Percentiles rank a stretch among this genome's conserved stretches.
These are phyloP conservation scores for Schizopygopsis malacanthus DNA, from an alignment of 2,797 vertebrate genomes.

Conservation along the genomic window DNA sequence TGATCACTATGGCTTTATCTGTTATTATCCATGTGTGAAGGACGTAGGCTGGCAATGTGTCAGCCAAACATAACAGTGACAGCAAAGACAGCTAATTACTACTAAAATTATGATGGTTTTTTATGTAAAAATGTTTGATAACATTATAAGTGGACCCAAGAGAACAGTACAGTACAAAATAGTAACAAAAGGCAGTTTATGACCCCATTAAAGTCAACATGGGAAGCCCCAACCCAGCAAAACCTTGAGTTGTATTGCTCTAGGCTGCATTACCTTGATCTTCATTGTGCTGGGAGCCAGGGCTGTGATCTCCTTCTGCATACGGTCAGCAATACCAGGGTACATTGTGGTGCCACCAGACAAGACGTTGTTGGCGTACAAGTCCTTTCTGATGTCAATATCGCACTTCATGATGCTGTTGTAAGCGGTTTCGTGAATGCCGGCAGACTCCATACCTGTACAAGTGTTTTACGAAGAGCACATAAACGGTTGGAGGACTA, in stretches of 20 bases:
- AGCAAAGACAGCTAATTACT: no score
- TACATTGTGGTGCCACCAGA: constrained; percentile 99
- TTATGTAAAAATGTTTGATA: no score
- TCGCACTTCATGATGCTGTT: constrained; percentile 99
- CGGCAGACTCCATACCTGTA: constrained; percentile 96
- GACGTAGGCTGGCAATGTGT: not conserved
- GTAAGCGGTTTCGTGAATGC: constrained; percentile 98
- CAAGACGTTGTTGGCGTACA: constrained; percentile 97
- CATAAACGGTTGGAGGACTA: not conserved
- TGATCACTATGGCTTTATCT: no score
- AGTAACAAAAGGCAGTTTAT: not conserved
- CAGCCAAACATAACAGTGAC: not conserved
- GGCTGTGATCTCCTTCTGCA: constrained; percentile 99
- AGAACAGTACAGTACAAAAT: no score
- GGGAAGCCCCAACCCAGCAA: not conserved
- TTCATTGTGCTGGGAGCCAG: constrained; percentile 99
- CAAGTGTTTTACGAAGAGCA: not conserved
- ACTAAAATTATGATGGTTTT: no score
- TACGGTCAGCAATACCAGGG: constrained; percentile 96
- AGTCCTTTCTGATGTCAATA: constrained; percentile 97
- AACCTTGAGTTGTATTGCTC: not conserved
- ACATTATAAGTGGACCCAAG: not conserved
- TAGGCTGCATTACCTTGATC: constrained; percentile 85
- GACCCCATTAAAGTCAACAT: not conserved
- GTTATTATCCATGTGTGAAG: not conserved